These are phyloP conservation scores for Drosophila melanosoma DNA, from an alignment of 2,888 invertebrate genomes.

Conservation along the genomic window DNA sequence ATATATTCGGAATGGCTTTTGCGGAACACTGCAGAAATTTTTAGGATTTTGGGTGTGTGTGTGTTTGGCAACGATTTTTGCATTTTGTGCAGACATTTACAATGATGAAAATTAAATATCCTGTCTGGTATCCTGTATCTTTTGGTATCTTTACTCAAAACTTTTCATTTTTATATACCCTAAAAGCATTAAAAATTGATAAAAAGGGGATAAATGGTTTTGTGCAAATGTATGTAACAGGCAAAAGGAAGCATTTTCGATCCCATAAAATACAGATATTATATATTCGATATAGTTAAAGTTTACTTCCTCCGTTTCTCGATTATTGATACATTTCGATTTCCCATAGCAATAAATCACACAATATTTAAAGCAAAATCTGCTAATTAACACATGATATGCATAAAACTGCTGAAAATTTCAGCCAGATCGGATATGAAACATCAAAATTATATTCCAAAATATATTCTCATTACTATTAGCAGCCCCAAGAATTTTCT, in stretches of 20 bases:
- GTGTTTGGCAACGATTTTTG: conserved; percentile 28
- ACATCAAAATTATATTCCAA: no score
- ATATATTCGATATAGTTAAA: background rate
- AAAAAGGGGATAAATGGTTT: no score
- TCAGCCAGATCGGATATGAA: no score
- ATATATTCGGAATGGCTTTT: conserved; percentile 27
- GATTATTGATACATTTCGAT: no score
- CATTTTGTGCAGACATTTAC: conserved; percentile 41
- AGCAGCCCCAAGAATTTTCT: no score
- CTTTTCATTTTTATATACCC: conserved; percentile 24
- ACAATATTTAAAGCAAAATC: no score
- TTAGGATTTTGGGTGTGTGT: background rate
- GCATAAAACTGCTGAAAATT: no score
- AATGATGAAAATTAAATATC: conserved; percentile 35
- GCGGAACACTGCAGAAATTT: conserved; percentile 17
- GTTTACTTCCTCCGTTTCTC: no score
- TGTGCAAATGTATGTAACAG: background rate
- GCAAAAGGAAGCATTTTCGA: background rate
- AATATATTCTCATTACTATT: no score
- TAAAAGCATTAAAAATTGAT: background rate
- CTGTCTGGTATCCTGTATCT: conserved; percentile 18
- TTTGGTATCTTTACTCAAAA: conserved; percentile 34
- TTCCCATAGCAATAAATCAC: no score
- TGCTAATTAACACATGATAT: no score
- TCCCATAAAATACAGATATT: background rate